Percentiles rank a stretch among this genome's conserved stretches.
Evolutionary conservation across 1,140 invertebrate species (phyloP).

Genomic region (Dendrolimus kikuchii): DNA sequence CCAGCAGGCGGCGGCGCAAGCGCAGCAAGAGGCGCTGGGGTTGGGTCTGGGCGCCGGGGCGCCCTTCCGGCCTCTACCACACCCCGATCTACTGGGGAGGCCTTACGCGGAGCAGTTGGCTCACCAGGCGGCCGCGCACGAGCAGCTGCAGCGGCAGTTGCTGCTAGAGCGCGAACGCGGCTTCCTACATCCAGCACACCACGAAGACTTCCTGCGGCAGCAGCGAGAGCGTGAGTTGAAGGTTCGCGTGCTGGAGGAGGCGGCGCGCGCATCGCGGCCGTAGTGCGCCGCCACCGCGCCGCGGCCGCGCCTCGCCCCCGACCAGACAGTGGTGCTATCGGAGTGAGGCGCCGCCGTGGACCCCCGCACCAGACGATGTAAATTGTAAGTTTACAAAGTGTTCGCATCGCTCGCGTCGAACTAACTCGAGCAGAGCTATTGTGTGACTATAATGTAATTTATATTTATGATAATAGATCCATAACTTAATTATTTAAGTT

Average conservation of each 20-base stretch:
- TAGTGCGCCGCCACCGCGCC: conserved; percentile 47
- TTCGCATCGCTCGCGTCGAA: neutral
- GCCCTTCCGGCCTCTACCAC: conserved; percentile 74
- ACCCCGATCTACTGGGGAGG: conserved; percentile 83
- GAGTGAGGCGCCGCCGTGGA: conserved; percentile 21
- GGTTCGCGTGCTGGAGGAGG: conserved; percentile 88
- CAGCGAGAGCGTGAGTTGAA: conserved; percentile 88
- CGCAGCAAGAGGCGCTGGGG: conserved; percentile 75
- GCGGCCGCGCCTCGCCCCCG: conserved; percentile 81
- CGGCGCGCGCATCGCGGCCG: conserved; percentile 82
- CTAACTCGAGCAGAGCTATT: conserved; percentile 12
- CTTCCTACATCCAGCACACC: conserved; percentile 78
- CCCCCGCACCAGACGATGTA: too few species aligned
- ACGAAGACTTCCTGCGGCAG: conserved; percentile 86
- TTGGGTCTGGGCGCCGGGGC: conserved; percentile 49
- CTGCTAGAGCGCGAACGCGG: conserved; percentile 85
- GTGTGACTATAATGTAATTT: conserved; percentile 63
- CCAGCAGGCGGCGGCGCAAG: conserved; percentile 82
- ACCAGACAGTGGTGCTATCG: conserved; percentile 55
- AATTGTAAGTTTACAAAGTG: too few species aligned
- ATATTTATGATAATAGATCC: conserved; percentile 36
- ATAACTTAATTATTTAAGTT: conserved; percentile 58
- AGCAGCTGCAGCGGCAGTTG: conserved; percentile 89
- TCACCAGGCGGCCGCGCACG: conserved; percentile 86
- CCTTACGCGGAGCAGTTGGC: conserved; percentile 88